Conservation (phyloP, 2,888 invertebrate genomes). For the Tenthredo notha region DNA sequence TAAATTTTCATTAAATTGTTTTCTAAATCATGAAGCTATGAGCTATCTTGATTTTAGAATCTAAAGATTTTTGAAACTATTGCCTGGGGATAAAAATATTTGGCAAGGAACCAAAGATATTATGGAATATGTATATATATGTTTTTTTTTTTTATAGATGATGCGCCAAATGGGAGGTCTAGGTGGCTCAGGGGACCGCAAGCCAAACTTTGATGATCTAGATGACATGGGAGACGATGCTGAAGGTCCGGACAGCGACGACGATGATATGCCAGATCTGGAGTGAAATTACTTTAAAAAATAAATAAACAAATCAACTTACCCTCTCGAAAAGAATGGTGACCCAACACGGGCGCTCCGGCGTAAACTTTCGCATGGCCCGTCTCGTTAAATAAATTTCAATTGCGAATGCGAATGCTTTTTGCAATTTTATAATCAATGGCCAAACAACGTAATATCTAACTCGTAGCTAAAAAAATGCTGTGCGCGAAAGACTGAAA, state of each 20-base stretch:
- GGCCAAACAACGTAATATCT: slow-evolving; percentile 61
- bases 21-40: neutral
- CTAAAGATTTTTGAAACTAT: neutral
- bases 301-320: slow-evolving; percentile 58
- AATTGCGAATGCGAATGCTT: slow-evolving; percentile 65
- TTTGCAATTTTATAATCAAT: slow-evolving; percentile 63
- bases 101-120: neutral
- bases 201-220: slow-evolving; percentile 88
- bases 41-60: neutral
- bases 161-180: slow-evolving; percentile 87
- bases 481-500: slow-evolving; percentile 61
- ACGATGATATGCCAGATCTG: slow-evolving; percentile 89
- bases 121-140: neutral
- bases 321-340: slow-evolving; percentile 63
- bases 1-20: neutral
- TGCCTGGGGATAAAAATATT: neutral
- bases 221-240: slow-evolving; percentile 85
- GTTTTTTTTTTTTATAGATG: slow-evolving; percentile 79
- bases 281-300: slow-evolving; percentile 79
- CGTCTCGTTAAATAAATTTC: slow-evolving; percentile 64
- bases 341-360: slow-evolving; percentile 65
- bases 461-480: slow-evolving; percentile 49
- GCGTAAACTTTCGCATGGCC: slow-evolving; percentile 64
- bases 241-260: slow-evolving; percentile 80
- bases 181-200: slow-evolving; percentile 80